phyloP scores from a whole-genome alignment of 1,140 invertebrate species.

The Aphelenchoides besseyi region DNA sequence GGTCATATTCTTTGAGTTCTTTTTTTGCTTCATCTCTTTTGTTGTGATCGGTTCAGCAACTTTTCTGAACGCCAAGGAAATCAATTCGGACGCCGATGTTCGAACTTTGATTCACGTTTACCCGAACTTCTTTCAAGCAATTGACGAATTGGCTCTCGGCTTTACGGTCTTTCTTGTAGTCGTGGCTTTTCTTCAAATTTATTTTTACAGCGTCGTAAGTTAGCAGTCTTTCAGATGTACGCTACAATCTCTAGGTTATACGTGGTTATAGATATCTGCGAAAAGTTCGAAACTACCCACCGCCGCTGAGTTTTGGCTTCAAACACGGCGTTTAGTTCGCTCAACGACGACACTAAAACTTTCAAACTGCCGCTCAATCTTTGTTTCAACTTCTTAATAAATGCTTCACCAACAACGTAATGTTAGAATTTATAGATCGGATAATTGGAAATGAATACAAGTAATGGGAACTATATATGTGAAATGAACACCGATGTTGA shows the following conservation, averaged over 20 bases:
- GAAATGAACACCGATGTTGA: no score
- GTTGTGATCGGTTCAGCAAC: neutral
- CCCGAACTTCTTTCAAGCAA: neutral
- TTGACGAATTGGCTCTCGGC: neutral
- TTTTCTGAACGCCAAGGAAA: neutral
- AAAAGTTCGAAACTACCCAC: slow-evolving; percentile 6
- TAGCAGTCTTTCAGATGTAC: no score
- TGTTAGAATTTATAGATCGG: neutral
- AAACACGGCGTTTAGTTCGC: neutral
- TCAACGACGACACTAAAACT: no score
- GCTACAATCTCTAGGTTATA: no score
- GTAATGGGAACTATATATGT: no score
- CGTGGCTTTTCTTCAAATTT: neutral
- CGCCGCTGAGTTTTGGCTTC: neutral
- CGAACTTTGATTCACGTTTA: neutral
- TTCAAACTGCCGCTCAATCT: neutral
- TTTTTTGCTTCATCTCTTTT: neutral
- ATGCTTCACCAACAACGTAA: neutral
- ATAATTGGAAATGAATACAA: no score
- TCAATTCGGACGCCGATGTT: neutral
- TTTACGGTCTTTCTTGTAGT: neutral
- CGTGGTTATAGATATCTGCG: neutral
- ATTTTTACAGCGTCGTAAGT: neutral
- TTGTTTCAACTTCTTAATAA: neutral
- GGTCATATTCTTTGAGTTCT: neutral